Evolutionary conservation across 2,797 vertebrate genomes (phyloP), one percentile per base, ranked within the genome.

Genomic region (Silurus aristotelis): DNA sequence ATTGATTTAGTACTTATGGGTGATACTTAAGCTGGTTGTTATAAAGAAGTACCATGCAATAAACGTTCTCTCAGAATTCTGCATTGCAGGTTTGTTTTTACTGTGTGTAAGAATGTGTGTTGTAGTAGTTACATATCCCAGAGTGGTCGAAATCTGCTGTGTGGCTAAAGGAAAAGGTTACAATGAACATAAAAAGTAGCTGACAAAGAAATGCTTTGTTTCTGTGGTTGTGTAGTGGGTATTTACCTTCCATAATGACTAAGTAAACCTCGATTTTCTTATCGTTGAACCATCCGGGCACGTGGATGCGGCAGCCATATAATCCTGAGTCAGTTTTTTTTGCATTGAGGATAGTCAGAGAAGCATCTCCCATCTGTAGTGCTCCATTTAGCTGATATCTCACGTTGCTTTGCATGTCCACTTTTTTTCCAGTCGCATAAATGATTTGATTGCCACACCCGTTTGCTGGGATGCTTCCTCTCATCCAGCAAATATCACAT

Each of bases 241-340:
- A 31, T 2, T 82, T 82, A 82, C 80, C 80, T 56, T 82, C 2
- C 15, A 1, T 31, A 15, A 82, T 70, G 4, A 1, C 17, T 38
- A 82, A 82, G 27, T 22, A 20, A 17, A 82, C 27, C 10, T 20
- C 48, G 3, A 82, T 22, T 70, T 82, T 82, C 38, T 38, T 58
- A 70, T 82, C 80, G 19, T 82, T 82, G 61, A 82, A 82, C 80
- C 66, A 82, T 8, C 80, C 80, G 10, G 80, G 80, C 19, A 82
- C 64, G 19, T 82, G 80, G 25, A 82, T 27, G 27, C 80, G 64
- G 48, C 80, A 82, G 64, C 80, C 80, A 1, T 82, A 82, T 56
- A 14, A 68, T 38, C 80, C 80, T 0, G 80, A 68, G 66, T 82
- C 80, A 5, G 25, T 70, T 82, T 8, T 70, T 56, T 9, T 82